Conservation (phyloP, 1,140 invertebrate species). For the Vanessa tameamea region DNA sequence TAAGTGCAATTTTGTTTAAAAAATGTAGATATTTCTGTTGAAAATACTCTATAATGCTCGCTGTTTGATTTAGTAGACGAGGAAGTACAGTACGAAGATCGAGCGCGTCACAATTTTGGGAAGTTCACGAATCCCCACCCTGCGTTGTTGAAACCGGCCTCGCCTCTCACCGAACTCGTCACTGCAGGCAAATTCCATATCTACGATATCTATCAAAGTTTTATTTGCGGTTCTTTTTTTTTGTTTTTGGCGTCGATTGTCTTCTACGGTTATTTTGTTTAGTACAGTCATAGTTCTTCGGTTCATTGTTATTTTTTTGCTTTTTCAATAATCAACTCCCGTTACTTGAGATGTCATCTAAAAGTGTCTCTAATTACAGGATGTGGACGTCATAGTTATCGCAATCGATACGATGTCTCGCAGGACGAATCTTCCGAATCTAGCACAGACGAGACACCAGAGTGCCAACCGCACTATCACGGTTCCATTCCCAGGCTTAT, state of each 20-base stretch:
- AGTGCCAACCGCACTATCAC: slow-evolving; percentile 59
- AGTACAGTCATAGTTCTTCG: slow-evolving; percentile 23
- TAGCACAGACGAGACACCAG: slow-evolving; percentile 75
- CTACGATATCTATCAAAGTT: background rate
- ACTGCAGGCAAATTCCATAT: slow-evolving; percentile 63
- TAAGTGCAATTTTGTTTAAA: background rate
- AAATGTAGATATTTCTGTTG: background rate
- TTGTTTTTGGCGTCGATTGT: slow-evolving; percentile 23
- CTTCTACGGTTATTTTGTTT: background rate
- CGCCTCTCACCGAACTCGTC: slow-evolving; percentile 71
- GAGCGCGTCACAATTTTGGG: slow-evolving; percentile 65
- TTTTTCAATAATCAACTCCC: slow-evolving; percentile 13
- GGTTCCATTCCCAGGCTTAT: slow-evolving; percentile 72
- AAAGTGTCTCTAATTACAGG: slow-evolving; percentile 60
- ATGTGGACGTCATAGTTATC: slow-evolving; percentile 57
- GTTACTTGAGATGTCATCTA: slow-evolving; percentile 1
- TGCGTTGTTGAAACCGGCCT: slow-evolving; percentile 61
- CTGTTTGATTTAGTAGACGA: slow-evolving; percentile 45
- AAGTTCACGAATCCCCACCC: slow-evolving; percentile 74
- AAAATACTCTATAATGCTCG: slow-evolving; percentile 6
- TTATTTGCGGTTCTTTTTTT: slow-evolving; percentile 27
- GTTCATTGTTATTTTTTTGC: slow-evolving; percentile 27
- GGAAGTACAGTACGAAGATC: slow-evolving; percentile 63
- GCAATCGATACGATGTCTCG: slow-evolving; percentile 58
- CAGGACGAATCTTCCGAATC: slow-evolving; percentile 73